Evolutionary conservation across 2,888 invertebrate species (phyloP), one percentile per base, ranked within the genome.

Genomic region (Operophtera brumata): DNA sequence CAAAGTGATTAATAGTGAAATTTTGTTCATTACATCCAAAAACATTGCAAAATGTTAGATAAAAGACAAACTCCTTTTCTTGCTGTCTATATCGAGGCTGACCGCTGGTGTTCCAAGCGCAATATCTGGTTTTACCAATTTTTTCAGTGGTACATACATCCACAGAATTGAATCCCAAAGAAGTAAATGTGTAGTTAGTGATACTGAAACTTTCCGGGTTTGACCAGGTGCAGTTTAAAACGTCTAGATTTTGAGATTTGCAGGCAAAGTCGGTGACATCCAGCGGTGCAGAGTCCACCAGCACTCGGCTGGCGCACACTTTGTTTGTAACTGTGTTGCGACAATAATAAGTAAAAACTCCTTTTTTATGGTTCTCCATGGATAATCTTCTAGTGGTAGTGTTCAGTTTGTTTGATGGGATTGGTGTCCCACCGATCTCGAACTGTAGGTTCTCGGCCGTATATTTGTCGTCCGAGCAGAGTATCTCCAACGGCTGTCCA

Each of bases 161-260:
- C 0, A 80, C 67, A 26, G 61, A 25, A 34, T 69, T 71, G 6
- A 73, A 77, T 61, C 81, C 59, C n/a, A 72, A 63, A 60, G 81
- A 84, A 44, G 78, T 76, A 30, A 88, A 55, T 13, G 67, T 65
- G 57, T 82, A 85, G 45, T 73, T 76, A 28, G 79, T 75, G 32
- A 62, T 66, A 61, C 77, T 80, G 34, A 54, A 93, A 84, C 87
- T 61, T 1, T 71, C 69, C 0, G 93, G 92, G 41, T 91, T 86
- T 0, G 91, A 92, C 94, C 96, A 97, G 1, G 92, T 91, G 74
- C 97, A 97, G 10, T 92, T 93, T 64, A 97, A 83, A 66, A 92
- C 92, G 47, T 94, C 92, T 84, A 94, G 94, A 76, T 96, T 95
- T 61, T 91, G 86, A 9, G 95, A 94, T 44, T 93, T 82, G 73